Base-by-base conservation (phyloP, 1,140 invertebrate genomes). In the Halyomorpha halys region DNA sequence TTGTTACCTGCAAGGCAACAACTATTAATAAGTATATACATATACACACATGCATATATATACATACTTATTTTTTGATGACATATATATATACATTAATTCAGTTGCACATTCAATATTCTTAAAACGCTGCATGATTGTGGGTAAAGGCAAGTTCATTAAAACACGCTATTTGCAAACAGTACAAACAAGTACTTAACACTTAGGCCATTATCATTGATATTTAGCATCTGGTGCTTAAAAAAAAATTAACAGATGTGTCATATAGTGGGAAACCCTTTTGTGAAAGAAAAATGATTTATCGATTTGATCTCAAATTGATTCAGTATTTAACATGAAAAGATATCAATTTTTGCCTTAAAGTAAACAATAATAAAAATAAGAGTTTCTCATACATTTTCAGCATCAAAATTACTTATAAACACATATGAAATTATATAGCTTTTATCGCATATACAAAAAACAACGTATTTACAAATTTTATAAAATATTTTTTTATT, bases 181-280 rank as follows among this genome's bases (percentile, higher is more conserved):
- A 34, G 30, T 45, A 23, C 34, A 44, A 64, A 64, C 51, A 64
- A 64, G 62, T 64, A 49, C 45, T 56, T 19, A 19, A 64, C 61
- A 63, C 62, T 64, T 64, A 64, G 62, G 62, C 62, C 62, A 34
- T 64, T 54, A 64, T 47, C n/a, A 19, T 34, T 59, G 54, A 59
- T 59, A 34, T 25, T 23, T 59, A 59, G 54, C 54, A 59, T 27
- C 54, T 15, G 16, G 16, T 59, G 54, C 54, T 59, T 6, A n/a
- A 2, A n/a, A 19, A 19, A 21, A 6, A 49, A 19, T 49, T 13
- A 18, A 21, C 21, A 23, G 23, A 27, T 59, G 54, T 27, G 54
- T 27, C 18, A 27, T 15, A n/a, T 59, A 21, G 15, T 59, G 54
- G 23, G 54, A 34, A 59, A 49, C 47, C n/a, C 47, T 19, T 49